phyloP scores from a whole-genome alignment of 2,888 invertebrate species.

The Mayetiola destructor region DNA sequence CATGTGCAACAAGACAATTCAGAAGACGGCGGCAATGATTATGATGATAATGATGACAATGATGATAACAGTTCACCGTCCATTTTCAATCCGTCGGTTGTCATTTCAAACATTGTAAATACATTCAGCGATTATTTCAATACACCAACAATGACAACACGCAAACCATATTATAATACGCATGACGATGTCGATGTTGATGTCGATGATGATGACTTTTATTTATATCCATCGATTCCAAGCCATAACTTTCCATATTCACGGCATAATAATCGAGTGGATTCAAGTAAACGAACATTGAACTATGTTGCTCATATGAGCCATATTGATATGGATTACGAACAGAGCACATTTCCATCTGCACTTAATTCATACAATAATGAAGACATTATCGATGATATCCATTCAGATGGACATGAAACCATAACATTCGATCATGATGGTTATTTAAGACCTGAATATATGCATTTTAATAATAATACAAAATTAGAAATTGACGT shows the following conservation, averaged over 20 bases:
- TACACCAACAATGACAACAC: neutral
- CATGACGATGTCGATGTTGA: too few relatives aligned
- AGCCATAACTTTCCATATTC: constrained; percentile 1
- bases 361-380: neutral
- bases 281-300: neutral
- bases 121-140: neutral
- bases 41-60: constrained; percentile 20
- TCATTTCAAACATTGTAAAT: neutral
- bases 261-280: neutral
- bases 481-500: constrained; percentile 18
- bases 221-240: neutral
- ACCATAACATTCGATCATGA: constrained; percentile 22
- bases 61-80: neutral
- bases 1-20: neutral
- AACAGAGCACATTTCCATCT: constrained; percentile 10
- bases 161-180: constrained; percentile 1
- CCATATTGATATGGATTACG: neutral
- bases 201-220: constrained; percentile 22
- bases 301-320: neutral
- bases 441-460: constrained; percentile 29
- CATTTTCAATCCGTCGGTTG: too few relatives aligned
- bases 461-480: constrained; percentile 22
- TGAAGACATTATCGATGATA: constrained; percentile 9
- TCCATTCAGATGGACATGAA: too few relatives aligned
- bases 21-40: constrained; percentile 18